These are phyloP conservation scores for Oenanthe melanoleuca DNA, from an alignment of 2,113 vertebrate species.

Conservation along the genomic window DNA sequence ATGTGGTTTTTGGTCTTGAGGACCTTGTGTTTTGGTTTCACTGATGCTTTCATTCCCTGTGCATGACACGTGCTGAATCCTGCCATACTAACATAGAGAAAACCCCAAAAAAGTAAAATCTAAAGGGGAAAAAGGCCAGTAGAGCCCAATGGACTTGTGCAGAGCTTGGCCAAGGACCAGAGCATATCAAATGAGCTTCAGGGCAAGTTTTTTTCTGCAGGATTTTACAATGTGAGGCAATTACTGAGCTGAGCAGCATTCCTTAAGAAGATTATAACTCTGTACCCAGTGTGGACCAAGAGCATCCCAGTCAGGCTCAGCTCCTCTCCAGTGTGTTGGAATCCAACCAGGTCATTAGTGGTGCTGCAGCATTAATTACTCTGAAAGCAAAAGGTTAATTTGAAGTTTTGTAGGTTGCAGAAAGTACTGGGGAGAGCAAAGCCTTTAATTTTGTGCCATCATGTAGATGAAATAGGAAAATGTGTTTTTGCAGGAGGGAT, in stretches of 20 bases:
- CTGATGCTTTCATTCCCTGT: neutral
- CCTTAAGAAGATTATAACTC: neutral
- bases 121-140: neutral
- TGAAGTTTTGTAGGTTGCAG: neutral
- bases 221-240: neutral
- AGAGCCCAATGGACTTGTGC: neutral
- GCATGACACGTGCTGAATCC: rapidly evolving
- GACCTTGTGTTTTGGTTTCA: neutral
- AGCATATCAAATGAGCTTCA: neutral
- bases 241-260: neutral
- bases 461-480: neutral
- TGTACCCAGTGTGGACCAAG: neutral
- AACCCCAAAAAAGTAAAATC: neutral
- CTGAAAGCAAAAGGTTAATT: slow-evolving; percentile 3
- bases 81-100: neutral
- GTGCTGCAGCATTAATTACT: slow-evolving; percentile 3
- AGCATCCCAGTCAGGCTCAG: neutral
- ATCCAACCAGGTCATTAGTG: neutral
- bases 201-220: neutral
- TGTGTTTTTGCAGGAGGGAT: neutral
- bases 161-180: neutral
- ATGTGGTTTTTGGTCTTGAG: neutral
- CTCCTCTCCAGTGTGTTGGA: neutral
- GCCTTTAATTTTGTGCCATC: neutral
- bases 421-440: neutral